These are phyloP conservation scores for Oncorhynchus mykiss DNA, from an alignment of 2,113 vertebrate species.

Conservation along the genomic window DNA sequence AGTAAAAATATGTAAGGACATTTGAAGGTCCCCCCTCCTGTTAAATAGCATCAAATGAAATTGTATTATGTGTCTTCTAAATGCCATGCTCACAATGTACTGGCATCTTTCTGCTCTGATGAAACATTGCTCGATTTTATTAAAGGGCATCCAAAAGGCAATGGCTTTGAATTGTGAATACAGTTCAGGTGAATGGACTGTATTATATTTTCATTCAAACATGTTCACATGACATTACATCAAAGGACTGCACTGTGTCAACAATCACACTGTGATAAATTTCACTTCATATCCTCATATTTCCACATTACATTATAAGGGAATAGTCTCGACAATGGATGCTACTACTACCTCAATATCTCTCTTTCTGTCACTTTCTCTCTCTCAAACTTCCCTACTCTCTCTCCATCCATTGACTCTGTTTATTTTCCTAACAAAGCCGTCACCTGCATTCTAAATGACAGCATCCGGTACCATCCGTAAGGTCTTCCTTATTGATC, in stretches of 20 bases:
- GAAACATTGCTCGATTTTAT: conserved; percentile 6
- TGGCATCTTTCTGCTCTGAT: conserved; percentile 16
- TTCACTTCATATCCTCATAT: background rate
- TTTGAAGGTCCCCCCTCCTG: conserved; percentile 17
- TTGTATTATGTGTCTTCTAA: conserved; percentile 12
- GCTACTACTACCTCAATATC: background rate
- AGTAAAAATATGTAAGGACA: conserved; percentile 2
- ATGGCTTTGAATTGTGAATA: conserved; percentile 16
- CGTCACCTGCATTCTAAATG: background rate
- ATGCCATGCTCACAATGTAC: conserved; percentile 2
- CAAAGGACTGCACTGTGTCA: conserved; percentile 5
- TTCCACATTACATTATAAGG: background rate
- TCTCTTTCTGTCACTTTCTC: background rate
- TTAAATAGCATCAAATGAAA: conserved; percentile 5
- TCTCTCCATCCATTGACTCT: background rate
- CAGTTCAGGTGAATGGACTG: background rate
- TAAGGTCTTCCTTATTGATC: conserved; percentile 16
- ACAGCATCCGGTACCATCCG: background rate
- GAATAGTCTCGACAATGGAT: background rate
- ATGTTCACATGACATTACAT: background rate
- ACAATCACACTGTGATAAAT: background rate
- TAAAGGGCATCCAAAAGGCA: conserved; percentile 3
- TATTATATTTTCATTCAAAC: conserved; percentile 1
- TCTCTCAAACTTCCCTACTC: background rate
- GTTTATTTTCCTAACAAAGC: background rate